phyloP scores from a whole-genome alignment of 2,113 vertebrate genomes.

The Bucco capensis region DNA sequence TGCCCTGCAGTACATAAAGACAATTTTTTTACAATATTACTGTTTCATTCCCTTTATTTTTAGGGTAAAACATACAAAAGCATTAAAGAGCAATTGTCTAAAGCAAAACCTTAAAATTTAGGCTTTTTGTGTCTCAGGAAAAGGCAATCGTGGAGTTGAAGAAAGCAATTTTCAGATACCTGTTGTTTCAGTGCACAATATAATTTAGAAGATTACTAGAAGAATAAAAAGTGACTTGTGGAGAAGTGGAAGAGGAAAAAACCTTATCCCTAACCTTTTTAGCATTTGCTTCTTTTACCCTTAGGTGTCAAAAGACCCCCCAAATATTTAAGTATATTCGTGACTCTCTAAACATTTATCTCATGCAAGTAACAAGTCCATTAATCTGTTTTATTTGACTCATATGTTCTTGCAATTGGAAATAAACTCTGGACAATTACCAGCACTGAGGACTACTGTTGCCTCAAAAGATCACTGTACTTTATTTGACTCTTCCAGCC shows the following conservation, averaged over 20 bases:
- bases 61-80: not conserved
- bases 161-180: not conserved
- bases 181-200: slow-evolving; percentile 10
- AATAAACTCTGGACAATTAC: not conserved
- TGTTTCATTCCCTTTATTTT: not conserved
- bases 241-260: not conserved
- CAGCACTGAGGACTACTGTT: not conserved
- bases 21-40: not conserved
- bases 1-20: not conserved
- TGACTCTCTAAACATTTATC: not conserved
- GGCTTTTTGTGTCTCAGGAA: not conserved
- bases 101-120: not conserved
- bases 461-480: not conserved
- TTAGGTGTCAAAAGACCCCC: not conserved
- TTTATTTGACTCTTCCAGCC: not conserved
- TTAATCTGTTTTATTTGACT: not conserved
- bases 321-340: not conserved
- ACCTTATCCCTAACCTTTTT: not conserved
- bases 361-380: not conserved
- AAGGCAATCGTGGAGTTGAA: not conserved
- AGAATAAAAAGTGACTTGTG: not conserved
- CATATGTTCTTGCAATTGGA: not conserved
- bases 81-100: slow-evolving; percentile 4
- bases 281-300: not conserved
- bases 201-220: not conserved